These are phyloP conservation scores for Thaleichthys pacificus DNA, from an alignment of 2,797 vertebrate genomes.

Conservation along the genomic window DNA sequence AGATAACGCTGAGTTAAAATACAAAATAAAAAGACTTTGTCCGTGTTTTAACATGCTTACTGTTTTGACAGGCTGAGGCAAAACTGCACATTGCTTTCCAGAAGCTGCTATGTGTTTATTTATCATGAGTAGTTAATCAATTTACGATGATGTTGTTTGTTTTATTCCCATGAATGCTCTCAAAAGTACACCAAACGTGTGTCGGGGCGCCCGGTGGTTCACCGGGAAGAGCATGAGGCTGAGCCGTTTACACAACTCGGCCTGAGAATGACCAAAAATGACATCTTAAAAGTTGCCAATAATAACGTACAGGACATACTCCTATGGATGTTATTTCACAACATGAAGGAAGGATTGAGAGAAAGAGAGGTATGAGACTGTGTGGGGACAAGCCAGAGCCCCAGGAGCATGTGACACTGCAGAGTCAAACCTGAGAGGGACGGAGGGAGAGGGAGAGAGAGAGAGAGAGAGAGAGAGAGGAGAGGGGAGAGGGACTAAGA, in stretches of 20 bases:
- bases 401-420: too few relatives aligned
- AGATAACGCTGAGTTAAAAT: slow-evolving; percentile 49
- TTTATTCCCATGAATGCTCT: slow-evolving; percentile 38
- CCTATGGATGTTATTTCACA: too few relatives aligned
- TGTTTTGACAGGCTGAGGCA: slow-evolving; percentile 67
- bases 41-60: slow-evolving; percentile 74
- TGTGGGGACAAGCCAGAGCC: too few relatives aligned
- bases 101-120: slow-evolving; percentile 31
- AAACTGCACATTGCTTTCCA: slow-evolving; percentile 48
- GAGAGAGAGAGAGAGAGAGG: neutral
- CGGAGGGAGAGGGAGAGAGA: neutral
- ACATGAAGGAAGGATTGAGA: too few relatives aligned
- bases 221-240: too few relatives aligned
- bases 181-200: neutral
- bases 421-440: neutral
- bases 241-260: too few relatives aligned
- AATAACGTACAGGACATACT: neutral
- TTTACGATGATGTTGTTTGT: slow-evolving; percentile 45
- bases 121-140: slow-evolving; percentile 21
- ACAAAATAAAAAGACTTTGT: slow-evolving; percentile 42
- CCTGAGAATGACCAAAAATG: too few relatives aligned
- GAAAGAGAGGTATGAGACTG: too few relatives aligned
- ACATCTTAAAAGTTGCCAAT: neutral
- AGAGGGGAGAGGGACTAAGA: neutral
- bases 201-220: too few relatives aligned